These are phyloP conservation scores for Synergus umbraculus DNA, from an alignment of 2,888 invertebrate species.

Conservation along the genomic window DNA sequence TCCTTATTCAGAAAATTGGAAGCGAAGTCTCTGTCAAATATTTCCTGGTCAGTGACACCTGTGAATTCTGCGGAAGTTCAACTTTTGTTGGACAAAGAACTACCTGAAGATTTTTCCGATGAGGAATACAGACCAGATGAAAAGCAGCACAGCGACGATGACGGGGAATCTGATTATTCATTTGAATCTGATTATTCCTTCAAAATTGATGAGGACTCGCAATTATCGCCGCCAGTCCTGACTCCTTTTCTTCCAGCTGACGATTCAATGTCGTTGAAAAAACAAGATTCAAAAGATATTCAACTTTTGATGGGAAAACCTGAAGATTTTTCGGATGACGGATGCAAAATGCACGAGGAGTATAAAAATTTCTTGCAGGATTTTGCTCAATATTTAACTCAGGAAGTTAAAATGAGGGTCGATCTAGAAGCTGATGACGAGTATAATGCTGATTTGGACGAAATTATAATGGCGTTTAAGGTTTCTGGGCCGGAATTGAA, in stretches of 20 bases:
- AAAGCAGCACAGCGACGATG: conserved; percentile 88
- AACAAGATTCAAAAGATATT: conserved; percentile 68
- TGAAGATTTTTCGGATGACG: conserved; percentile 85
- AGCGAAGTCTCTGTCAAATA: no score
- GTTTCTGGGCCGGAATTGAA: no score
- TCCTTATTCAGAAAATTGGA: no score
- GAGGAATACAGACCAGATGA: conserved; percentile 89
- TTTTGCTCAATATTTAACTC: conserved; percentile 84
- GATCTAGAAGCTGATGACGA: conserved; percentile 93
- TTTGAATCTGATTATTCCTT: conserved; percentile 70
- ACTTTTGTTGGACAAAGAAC: conserved; percentile 84
- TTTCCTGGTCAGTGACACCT: no score
- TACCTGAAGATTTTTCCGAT: conserved; percentile 89
- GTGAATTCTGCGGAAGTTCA: conserved; percentile 79
- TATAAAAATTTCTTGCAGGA: conserved; percentile 90
- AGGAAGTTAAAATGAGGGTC: conserved; percentile 81
- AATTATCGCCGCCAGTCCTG: conserved; percentile 80
- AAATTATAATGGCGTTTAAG: no score
- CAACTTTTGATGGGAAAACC: conserved; percentile 78
- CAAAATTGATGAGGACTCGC: conserved; percentile 84
- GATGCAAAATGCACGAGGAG: conserved; percentile 80
- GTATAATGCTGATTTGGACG: conserved; percentile 80
- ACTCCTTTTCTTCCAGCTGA: conserved; percentile 70
- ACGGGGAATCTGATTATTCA: conserved; percentile 80
- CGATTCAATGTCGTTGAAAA: conserved; percentile 56